Percentiles rank a stretch among this genome's conserved stretches.
Evolutionary conservation across 37 sponge, comb jelly and placozoan species (phyloP).

Genomic region (Axinella damicornis): DNA sequence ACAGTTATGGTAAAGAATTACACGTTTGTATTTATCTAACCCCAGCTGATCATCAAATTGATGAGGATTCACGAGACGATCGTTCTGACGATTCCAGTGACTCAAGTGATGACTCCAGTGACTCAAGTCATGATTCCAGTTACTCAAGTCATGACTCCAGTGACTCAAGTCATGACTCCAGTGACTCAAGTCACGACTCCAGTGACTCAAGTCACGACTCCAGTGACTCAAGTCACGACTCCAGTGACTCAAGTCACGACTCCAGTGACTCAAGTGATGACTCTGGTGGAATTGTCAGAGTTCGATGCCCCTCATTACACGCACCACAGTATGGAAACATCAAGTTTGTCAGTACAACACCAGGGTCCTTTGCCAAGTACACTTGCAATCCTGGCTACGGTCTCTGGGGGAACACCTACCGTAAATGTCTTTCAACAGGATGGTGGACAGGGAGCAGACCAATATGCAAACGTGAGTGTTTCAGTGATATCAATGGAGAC

Average conservation of each 20-base stretch:
- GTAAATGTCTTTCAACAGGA: conserved; percentile 47
- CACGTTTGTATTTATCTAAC: too few relatives aligned
- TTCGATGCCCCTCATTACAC: not conserved
- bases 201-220: not conserved
- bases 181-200: not conserved
- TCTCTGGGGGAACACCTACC: conserved; percentile 14
- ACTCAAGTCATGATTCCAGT: not conserved
- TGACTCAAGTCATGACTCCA: not conserved
- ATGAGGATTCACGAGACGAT: not conserved
- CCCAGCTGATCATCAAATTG: too few relatives aligned
- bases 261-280: too few relatives aligned
- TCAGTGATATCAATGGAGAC: not conserved
- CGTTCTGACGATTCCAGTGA: not conserved
- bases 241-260: not conserved
- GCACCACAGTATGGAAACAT: conserved; percentile 56
- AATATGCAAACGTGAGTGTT: conserved; percentile 46
- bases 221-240: not conserved
- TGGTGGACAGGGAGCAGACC: conserved; percentile 63
- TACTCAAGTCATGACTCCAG: not conserved
- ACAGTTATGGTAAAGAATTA: too few relatives aligned
- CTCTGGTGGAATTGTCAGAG: not conserved
- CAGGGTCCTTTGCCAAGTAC: conserved; percentile 30
- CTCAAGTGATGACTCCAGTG: not conserved
- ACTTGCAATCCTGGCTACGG: conserved; percentile 38
- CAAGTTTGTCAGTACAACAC: not conserved